Conservation (phyloP, 1,140 invertebrate genomes). For the Pantala flavescens region DNA sequence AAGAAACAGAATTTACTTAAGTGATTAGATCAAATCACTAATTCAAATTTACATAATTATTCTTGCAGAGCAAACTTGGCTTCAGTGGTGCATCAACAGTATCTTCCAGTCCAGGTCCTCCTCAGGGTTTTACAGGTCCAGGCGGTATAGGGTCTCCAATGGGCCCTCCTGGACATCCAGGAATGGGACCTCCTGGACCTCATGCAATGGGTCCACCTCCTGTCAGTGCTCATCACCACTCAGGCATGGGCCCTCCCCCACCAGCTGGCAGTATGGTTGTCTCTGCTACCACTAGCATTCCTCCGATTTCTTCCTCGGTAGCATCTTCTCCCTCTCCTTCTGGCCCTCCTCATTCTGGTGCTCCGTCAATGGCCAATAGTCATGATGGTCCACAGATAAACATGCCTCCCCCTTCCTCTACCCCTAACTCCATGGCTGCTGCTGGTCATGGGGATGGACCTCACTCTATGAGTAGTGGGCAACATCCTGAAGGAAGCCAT, state of each 20-base stretch:
- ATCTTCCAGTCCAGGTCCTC: constrained; percentile 42
- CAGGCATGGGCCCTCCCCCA: constrained; percentile 40
- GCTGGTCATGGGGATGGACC: constrained; percentile 26
- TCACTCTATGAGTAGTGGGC: constrained; percentile 20
- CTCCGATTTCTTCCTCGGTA: constrained; percentile 17
- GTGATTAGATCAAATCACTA: too few relatives aligned
- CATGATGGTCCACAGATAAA: constrained; percentile 41
- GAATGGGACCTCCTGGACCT: constrained; percentile 16
- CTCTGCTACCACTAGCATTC: constrained; percentile 16
- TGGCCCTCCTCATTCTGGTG: background rate
- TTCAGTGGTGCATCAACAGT: constrained; percentile 38
- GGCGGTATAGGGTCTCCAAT: background rate
- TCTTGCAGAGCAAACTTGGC: constrained; percentile 49
- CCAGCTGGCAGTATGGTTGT: constrained; percentile 20
- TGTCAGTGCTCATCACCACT: constrained; percentile 31
- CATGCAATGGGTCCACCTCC: constrained; percentile 29
- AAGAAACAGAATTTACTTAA: too few relatives aligned
- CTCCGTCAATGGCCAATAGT: constrained; percentile 33
- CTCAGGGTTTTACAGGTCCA: constrained; percentile 14
- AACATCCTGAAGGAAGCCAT: constrained; percentile 35
- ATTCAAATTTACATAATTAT: background rate
- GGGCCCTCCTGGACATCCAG: constrained; percentile 18
- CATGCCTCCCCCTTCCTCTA: constrained; percentile 48
- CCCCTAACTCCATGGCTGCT: constrained; percentile 43
- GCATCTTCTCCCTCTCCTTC: constrained; percentile 30